A percentile compares a stretch with the other conserved stretches of the same genome.
Evolutionary conservation across 2,113 vertebrate genomes (phyloP).

Genomic region (Paradisaea rubra): DNA sequence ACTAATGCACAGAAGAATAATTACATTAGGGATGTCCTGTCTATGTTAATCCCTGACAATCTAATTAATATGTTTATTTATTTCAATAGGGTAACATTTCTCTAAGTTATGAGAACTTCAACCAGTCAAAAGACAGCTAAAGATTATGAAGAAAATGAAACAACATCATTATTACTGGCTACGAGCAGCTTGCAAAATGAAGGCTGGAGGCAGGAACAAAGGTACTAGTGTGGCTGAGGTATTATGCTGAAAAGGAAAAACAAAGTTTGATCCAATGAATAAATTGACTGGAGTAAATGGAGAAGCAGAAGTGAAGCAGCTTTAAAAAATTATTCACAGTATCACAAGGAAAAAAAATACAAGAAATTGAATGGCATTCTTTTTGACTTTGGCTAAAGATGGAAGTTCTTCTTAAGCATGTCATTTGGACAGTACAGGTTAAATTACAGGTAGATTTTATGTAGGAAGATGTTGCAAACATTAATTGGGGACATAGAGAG

Average conservation of each 20-base stretch:
- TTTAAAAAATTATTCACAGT: neutral
- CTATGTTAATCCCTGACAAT: neutral
- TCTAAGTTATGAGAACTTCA: neutral
- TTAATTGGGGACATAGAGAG: neutral
- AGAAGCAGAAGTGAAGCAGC: neutral
- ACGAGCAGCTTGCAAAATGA: neutral
- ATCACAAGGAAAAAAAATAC: neutral
- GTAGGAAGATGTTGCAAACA: neutral
- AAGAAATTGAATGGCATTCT: neutral
- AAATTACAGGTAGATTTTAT: neutral
- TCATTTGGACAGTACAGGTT: neutral
- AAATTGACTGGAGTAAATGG: neutral
- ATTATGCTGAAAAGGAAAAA: neutral
- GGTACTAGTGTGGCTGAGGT: neutral
- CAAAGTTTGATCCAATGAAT: neutral
- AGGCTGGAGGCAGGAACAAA: neutral
- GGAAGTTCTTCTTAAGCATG: neutral
- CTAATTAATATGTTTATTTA: neutral
- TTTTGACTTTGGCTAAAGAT: neutral
- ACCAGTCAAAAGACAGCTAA: neutral
- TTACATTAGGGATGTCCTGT: neutral
- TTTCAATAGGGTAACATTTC: constrained; percentile 1
- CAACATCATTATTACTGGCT: neutral
- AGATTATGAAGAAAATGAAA: neutral
- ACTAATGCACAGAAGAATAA: neutral